phyloP scores from a whole-genome alignment of 2,113 vertebrate genomes.

The Rhabdomys dilectus region DNA sequence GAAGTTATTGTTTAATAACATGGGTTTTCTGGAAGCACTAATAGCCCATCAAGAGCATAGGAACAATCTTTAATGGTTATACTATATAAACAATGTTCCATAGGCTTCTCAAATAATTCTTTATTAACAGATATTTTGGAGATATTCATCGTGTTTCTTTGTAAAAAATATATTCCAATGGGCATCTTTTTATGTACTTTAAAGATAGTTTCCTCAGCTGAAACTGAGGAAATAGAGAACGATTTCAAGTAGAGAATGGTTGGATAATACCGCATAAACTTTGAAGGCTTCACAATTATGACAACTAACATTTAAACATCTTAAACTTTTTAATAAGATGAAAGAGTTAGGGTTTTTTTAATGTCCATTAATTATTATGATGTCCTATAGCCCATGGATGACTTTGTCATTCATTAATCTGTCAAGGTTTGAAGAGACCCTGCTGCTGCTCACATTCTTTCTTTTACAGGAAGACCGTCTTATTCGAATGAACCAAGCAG shows the following conservation, averaged over 20 bases:
- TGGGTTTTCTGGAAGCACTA: not conserved
- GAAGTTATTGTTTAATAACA: not conserved
- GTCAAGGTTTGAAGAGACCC: not conserved
- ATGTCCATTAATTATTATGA: not conserved
- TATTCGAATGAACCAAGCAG: constrained; percentile 76
- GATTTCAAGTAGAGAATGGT: not conserved
- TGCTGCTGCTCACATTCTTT: not conserved
- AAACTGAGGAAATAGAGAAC: no score
- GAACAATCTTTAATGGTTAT: not conserved
- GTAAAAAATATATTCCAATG: constrained; percentile 40
- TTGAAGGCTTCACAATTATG: no score
- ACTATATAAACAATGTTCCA: not conserved
- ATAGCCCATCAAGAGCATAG: not conserved
- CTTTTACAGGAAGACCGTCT: constrained; percentile 76
- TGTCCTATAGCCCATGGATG: not conserved
- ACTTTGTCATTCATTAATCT: not conserved
- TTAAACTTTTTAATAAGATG: not conserved
- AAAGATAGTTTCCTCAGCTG: not conserved
- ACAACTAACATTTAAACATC: not conserved
- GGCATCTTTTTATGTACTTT: not conserved
- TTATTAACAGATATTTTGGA: not conserved
- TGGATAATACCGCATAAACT: not conserved
- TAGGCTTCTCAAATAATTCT: not conserved
- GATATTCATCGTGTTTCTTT: not conserved
- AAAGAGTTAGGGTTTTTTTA: not conserved